These are phyloP conservation scores for Sardina pilchardus DNA, from an alignment of 2,113 vertebrate genomes.

Conservation along the genomic window DNA sequence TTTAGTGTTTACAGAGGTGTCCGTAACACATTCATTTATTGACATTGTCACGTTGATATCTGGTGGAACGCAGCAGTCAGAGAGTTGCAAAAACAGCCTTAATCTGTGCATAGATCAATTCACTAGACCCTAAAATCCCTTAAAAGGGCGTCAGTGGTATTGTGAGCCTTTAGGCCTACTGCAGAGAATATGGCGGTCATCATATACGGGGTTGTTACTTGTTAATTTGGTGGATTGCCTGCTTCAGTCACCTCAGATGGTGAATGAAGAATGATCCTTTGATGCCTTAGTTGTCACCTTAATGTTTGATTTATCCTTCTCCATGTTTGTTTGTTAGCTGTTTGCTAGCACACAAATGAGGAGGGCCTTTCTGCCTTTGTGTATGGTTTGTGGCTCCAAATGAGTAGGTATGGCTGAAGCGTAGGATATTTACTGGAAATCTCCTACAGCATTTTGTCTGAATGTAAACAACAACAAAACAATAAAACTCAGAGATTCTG, in stretches of 20 bases:
- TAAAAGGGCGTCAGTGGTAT: neutral
- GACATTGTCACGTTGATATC: neutral
- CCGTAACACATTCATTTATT: neutral
- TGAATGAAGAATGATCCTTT: neutral
- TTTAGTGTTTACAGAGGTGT: neutral
- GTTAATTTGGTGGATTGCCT: neutral
- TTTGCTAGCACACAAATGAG: neutral
- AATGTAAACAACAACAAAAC: constrained; percentile 3
- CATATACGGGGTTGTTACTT: neutral
- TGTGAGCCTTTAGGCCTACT: neutral
- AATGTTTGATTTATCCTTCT: neutral
- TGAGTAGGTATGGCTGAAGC: neutral
- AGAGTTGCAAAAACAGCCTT: neutral
- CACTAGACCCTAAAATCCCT: neutral
- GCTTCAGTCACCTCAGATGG: neutral
- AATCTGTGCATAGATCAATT: neutral
- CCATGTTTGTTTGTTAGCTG: neutral
- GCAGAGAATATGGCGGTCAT: neutral
- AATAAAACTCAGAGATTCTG: neutral
- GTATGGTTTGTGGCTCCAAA: neutral
- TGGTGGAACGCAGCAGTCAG: neutral
- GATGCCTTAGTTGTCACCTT: neutral
- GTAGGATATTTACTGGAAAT: neutral
- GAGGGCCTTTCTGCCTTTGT: neutral
- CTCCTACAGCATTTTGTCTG: neutral